Base-by-base conservation (phyloP, 2,113 vertebrate species). In the Blennius ocellaris region DNA sequence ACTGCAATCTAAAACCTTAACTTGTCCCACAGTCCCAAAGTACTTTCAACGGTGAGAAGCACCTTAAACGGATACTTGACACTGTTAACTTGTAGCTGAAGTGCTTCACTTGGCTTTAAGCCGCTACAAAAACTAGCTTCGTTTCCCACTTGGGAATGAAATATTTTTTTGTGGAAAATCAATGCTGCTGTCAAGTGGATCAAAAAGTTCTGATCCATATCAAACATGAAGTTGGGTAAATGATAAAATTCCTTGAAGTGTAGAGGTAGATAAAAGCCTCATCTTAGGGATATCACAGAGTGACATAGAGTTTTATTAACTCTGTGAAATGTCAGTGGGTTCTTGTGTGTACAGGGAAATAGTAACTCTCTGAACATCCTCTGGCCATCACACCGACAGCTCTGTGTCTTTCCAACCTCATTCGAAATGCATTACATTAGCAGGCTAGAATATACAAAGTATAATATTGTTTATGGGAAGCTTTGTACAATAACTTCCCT, bases 401-500 rank as follows among this genome's bases (percentile, higher is more conserved):
- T 7, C 17, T 51, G 37, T 1, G 1, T 58, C 21, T 17, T 6
- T 67, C 9, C 49, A 9, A 54, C 11, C 69, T 10, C 0, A n/a
- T 62, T 57, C 36, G 55, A 67, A 80, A 47, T 43, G 30, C 30
- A 74, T 43, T 51, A 38, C 55, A 61, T 64, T 51, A 53, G 11
- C n/a, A 67, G 44, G 14, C 36, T 56, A 16, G 58, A 72, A 65
- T 8, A 17, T 21, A 52, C 8, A 15, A 48, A 67, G 52, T 40
- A 9, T 40, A 47, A 45, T 78, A 56, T 56, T 51, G 64, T 49
- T 84, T 52, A 49, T 21, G 65, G 37, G 54, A 37, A 64, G 55
- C 41, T 59, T 69, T 61, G 10, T 60, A 67, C 55, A 82, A 61
- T 62, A 71, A 56, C 5, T 11, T 54, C 50, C 65, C 52, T 63